A percentile compares a stretch with the other conserved stretches of the same genome.
Evolutionary conservation across 2,113 vertebrate genomes (phyloP).

Genomic region (Burhinus bistriatus): DNA sequence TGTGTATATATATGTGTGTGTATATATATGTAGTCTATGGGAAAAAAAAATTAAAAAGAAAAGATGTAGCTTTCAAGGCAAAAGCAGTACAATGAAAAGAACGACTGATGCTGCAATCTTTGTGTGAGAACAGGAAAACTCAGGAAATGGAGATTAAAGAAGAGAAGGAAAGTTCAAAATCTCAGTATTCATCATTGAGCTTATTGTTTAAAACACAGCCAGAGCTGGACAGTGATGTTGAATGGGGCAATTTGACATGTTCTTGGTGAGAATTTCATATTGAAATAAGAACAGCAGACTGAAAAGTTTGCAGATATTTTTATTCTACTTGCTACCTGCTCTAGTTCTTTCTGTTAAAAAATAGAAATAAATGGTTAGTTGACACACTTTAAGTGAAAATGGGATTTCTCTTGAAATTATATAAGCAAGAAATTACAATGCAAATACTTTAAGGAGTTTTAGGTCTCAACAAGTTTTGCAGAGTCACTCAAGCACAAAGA

Average conservation of each 20-base stretch:
- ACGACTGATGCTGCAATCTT: not conserved
- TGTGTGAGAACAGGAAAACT: not conserved
- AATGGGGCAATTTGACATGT: not conserved
- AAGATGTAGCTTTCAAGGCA: not conserved
- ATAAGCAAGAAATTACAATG: not conserved
- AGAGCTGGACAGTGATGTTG: not conserved
- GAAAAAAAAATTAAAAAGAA: not conserved
- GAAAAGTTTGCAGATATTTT: not conserved
- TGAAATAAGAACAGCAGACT: not conserved
- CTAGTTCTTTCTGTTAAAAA: not conserved
- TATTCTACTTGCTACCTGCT: not conserved
- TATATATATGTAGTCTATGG: not conserved
- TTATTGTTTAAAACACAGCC: not conserved
- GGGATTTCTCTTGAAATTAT: not conserved
- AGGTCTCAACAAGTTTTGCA: not conserved
- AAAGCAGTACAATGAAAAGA: not conserved
- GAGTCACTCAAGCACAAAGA: not conserved
- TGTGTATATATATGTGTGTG: too few species aligned
- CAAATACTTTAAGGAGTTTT: not conserved
- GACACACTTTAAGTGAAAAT: not conserved
- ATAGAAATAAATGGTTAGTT: not conserved
- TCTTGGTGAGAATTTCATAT: not conserved
- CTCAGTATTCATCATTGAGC: not conserved
- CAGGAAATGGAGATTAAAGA: not conserved
- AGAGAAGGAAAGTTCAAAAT: not conserved